Conservation (phyloP, 2,797 vertebrate genomes). For the Catamblyrhynchus diadema region DNA sequence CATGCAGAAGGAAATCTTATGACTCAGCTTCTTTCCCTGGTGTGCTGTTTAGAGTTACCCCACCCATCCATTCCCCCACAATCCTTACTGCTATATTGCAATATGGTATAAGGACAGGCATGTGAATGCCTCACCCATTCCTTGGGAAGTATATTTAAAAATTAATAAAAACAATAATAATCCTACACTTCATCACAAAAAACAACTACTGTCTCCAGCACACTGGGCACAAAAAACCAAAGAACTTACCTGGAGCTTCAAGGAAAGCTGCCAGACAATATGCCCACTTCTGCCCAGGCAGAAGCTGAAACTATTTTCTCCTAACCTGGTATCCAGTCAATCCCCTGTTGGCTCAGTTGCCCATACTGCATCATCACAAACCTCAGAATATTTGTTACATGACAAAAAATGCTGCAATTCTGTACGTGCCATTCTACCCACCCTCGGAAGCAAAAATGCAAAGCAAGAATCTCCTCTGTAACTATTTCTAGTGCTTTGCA, state of each 20-base stretch:
- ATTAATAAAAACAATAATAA: not conserved
- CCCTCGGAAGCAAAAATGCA: not conserved
- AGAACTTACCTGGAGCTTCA: not conserved
- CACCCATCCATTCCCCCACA: constrained; percentile 44
- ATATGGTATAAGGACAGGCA: not conserved
- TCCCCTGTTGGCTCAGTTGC: not conserved
- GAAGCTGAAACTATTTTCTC: not conserved
- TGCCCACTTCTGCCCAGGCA: not conserved
- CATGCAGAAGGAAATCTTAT: not conserved
- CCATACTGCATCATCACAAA: not conserved
- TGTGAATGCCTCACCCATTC: not conserved
- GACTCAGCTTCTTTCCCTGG: constrained; percentile 49
- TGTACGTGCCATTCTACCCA: not conserved
- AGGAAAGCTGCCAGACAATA: not conserved
- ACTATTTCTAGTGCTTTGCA: not conserved
- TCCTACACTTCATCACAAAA: not conserved
- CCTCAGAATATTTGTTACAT: not conserved
- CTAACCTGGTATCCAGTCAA: not conserved
- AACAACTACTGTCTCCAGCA: not conserved
- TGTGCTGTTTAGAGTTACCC: constrained; percentile 24
- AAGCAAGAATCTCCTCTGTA: not conserved
- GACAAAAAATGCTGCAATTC: not conserved
- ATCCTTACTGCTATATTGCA: not conserved
- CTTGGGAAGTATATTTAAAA: constrained; percentile 3
- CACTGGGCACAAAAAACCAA: not conserved